Evolutionary conservation across 2,888 invertebrate genomes (phyloP).

Genomic region (Flabesymbios commensalis): DNA sequence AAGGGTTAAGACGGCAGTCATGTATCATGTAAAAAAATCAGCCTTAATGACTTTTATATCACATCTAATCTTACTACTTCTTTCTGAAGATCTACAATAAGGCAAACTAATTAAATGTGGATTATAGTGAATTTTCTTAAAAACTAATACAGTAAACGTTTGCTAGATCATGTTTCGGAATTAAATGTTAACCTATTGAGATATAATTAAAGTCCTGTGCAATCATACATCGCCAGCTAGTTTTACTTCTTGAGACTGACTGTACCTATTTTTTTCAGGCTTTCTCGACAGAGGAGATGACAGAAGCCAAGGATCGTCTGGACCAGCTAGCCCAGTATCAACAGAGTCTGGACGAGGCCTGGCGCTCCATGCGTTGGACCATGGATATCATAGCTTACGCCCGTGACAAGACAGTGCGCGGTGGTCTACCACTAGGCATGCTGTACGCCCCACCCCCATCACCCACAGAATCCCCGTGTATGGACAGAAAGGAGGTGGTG

Average conservation of each 20-base stretch:
- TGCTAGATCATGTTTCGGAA: too few species aligned
- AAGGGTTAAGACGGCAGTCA: too few species aligned
- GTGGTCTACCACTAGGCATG: slow-evolving; percentile 59
- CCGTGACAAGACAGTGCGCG: slow-evolving; percentile 71
- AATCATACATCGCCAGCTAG: too few species aligned
- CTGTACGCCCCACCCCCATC: slow-evolving; percentile 39
- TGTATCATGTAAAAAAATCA: too few species aligned
- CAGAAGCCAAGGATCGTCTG: slow-evolving; percentile 82
- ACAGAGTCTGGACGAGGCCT: slow-evolving; percentile 80
- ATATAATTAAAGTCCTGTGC: too few species aligned
- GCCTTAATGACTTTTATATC: too few species aligned
- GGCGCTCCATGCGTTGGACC: slow-evolving; percentile 95
- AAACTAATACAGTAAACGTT: too few species aligned
- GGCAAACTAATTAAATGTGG: too few species aligned
- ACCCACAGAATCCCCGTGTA: slow-evolving; percentile 18
- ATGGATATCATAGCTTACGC: slow-evolving; percentile 94
- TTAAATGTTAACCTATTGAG: too few species aligned
- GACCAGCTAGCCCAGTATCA: slow-evolving; percentile 83
- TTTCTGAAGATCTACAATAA: too few species aligned
- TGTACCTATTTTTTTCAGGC: slow-evolving; percentile 65
- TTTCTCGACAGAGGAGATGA: slow-evolving; percentile 86
- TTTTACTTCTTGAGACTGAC: neutral
- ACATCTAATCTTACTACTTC: too few species aligned
- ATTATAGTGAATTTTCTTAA: too few species aligned
- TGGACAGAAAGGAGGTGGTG: slow-evolving; percentile 11